Base-by-base conservation (phyloP, 2,888 invertebrate species). In the Caenorhabditis zanzibari region DNA sequence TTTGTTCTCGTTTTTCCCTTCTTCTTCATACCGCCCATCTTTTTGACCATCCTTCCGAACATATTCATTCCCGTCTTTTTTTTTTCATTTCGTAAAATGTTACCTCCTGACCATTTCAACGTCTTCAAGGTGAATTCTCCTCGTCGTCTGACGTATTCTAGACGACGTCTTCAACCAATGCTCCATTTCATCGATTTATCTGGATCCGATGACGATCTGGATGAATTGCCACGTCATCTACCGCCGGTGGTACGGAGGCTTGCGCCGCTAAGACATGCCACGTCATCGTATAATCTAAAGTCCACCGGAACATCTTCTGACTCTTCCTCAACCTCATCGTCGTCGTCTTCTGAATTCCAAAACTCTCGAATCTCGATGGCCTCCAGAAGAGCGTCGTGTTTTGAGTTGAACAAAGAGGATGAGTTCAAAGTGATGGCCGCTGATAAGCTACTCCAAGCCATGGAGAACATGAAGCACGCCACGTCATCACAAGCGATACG, bases 391-490 rank as follows among this genome's bases (percentile, higher is more conserved):
- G 80, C 84, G 12, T 81, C 84, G 0, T 81, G 84, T 35, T 76
- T 84, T 41, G 84, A 79, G 24, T 69, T 83, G 12, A 83, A 84
- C 54, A 81, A 84, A 16, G 87, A 87, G 32, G 88, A 89, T 71
- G 85, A 88, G 73, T 89, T 89, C 85, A 89, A 89, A 71, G 61
- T 88, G 49, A 85, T 86, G 85, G 88, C 85, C 0, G 88, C 88
- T 1, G 84, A 82, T 2, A 88, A 88, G 61, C 59, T 89, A 10
- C 79, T 89, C 14, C 68, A 73, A 16, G 88, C 88, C 7, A 84
- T 88, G 84, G 88, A 89, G 16, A 89, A 89, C 59, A 49, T 89
- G 81, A 71, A 79, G 61, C 59, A 75, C 24, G 86, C 88, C 24
- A 32, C 59, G 41, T 82, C 85, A 56, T 79, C 59, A n/a, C 44